phyloP scores from a whole-genome alignment of 2,113 vertebrate species.

The Urocitellus parryii region DNA sequence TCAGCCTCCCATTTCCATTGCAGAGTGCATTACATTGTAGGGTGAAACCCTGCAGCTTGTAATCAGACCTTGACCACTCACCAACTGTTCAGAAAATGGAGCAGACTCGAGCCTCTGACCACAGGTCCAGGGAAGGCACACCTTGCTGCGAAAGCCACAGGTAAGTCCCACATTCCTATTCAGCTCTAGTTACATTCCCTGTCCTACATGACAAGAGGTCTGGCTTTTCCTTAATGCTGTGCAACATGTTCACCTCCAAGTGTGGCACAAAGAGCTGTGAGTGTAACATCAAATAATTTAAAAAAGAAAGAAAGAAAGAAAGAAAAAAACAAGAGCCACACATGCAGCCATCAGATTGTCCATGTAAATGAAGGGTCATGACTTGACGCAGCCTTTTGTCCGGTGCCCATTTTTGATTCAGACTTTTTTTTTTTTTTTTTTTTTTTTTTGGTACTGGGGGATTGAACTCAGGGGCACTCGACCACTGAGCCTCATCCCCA shows the following conservation, averaged over 20 bases:
- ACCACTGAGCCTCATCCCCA: no score
- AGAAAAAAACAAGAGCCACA: not conserved
- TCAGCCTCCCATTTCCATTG: not conserved
- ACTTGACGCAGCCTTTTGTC: not conserved
- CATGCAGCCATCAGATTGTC: not conserved
- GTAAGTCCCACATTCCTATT: rapidly evolving
- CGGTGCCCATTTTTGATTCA: not conserved
- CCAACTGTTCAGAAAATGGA: not conserved
- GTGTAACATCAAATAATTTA: not conserved
- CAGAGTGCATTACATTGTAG: not conserved
- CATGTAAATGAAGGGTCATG: not conserved
- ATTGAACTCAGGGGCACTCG: no score
- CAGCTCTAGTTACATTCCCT: not conserved
- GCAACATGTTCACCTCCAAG: not conserved
- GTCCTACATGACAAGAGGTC: not conserved
- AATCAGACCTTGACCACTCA: not conserved
- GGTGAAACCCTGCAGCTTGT: not conserved
- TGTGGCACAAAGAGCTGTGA: not conserved
- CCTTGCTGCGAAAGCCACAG: not conserved
- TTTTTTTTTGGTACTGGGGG: no score
- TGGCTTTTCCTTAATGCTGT: not conserved
- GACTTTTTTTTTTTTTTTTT: no score
- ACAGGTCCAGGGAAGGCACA: not conserved
- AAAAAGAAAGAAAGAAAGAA: not conserved
- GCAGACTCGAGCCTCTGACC: rapidly evolving